Evolutionary conservation across 2,113 vertebrate genomes (phyloP).

Genomic region (Marmota monax): DNA sequence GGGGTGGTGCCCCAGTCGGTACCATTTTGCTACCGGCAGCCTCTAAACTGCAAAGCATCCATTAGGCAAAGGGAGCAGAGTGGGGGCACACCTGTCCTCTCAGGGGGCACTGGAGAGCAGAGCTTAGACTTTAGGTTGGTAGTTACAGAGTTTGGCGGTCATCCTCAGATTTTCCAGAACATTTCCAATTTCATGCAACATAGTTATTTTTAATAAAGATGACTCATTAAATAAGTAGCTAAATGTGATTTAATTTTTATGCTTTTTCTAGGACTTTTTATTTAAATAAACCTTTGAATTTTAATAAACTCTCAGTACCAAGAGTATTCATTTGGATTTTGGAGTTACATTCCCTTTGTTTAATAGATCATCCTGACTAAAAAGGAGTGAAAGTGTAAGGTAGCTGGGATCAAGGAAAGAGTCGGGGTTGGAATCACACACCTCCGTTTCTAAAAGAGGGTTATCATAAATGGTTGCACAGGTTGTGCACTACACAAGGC

Average conservation of each 20-base stretch:
- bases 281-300: constrained; percentile 37
- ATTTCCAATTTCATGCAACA: constrained; percentile 41
- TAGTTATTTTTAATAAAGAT: constrained; percentile 57
- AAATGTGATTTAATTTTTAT: constrained; percentile 53
- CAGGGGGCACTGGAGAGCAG: neutral
- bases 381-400: neutral
- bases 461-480: neutral
- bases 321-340: neutral
- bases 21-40: neutral
- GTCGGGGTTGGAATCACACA: neutral
- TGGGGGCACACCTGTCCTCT: neutral
- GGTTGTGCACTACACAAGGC: neutral
- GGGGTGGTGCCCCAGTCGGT: neutral
- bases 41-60: neutral
- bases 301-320: neutral
- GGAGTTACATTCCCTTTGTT: neutral
- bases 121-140: neutral
- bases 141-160: neutral
- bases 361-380: neutral
- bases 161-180: constrained; percentile 59
- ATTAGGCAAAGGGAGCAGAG: neutral
- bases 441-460: neutral
- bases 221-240: constrained; percentile 39
- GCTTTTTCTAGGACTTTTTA: neutral
- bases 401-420: neutral